Percentiles rank a stretch among this genome's conserved stretches.
Conservation (phyloP, 2,888 invertebrate species). For the Drosophila pegasa region DNA sequence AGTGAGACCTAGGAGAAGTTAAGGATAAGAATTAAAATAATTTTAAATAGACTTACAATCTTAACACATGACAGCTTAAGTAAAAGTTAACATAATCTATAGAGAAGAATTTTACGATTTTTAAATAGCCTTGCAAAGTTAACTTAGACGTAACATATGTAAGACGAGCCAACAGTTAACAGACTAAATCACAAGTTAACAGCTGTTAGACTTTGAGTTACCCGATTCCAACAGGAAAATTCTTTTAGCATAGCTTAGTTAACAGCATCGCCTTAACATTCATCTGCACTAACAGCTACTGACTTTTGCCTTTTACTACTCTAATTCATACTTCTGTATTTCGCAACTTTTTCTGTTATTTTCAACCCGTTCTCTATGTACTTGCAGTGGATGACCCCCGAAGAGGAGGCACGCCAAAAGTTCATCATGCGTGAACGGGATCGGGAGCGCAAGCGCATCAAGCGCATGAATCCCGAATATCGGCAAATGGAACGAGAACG, state of each 20-base stretch:
- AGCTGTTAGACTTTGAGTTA: too few relatives aligned
- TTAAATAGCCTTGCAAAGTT: too few relatives aligned
- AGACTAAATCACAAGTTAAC: neutral
- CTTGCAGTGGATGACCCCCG: slow-evolving; percentile 79
- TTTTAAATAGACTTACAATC: too few relatives aligned
- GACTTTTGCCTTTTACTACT: neutral
- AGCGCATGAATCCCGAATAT: slow-evolving; percentile 80
- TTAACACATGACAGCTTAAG: too few relatives aligned
- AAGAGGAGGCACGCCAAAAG: slow-evolving; percentile 79
- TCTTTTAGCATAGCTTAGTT: neutral
- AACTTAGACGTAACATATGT: neutral
- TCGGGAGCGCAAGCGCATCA: slow-evolving; percentile 77
- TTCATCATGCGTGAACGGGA: slow-evolving; percentile 79
- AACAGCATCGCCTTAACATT: neutral
- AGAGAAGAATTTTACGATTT: too few relatives aligned
- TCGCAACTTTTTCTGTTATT: slow-evolving; percentile 32
- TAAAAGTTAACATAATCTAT: too few relatives aligned
- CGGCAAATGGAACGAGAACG: slow-evolving; percentile 79
- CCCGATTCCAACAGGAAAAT: too few relatives aligned
- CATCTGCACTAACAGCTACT: neutral
- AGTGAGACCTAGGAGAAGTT: too few relatives aligned
- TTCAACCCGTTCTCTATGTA: slow-evolving; percentile 55
- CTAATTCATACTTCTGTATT: neutral
- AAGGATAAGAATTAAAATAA: too few relatives aligned
- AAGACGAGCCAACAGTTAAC: neutral